phyloP scores from a whole-genome alignment of 35 echinoderm and acorn worm genomes.

The Heliocidaris erythrogramma region DNA sequence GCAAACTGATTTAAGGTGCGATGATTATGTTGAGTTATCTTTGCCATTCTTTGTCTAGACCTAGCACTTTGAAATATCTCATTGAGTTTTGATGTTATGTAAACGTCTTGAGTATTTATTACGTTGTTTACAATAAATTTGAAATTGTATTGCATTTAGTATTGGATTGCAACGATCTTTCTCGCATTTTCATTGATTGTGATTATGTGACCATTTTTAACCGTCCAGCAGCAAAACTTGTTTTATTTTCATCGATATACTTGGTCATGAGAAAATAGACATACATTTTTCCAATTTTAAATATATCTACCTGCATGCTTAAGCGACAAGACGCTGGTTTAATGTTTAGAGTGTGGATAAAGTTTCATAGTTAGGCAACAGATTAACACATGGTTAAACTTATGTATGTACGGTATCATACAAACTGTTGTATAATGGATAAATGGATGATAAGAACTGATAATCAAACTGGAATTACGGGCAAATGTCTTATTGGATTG shows the following conservation, averaged over 20 bases:
- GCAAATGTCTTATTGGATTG: not conserved
- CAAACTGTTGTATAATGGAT: not conserved
- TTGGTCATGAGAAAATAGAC: not conserved
- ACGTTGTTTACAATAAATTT: not conserved
- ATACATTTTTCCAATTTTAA: not conserved
- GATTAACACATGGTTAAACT: not conserved
- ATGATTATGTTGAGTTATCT: not conserved
- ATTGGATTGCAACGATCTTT: slow-evolving; percentile 3
- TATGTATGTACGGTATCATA: not conserved
- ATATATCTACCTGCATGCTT: not conserved
- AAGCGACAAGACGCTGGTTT: not conserved
- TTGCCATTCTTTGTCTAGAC: not conserved
- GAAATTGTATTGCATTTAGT: not conserved
- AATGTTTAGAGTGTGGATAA: not conserved
- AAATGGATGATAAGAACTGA: not conserved
- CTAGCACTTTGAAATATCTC: not conserved
- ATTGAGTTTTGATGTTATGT: not conserved
- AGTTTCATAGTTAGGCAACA: too few species aligned
- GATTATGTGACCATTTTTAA: not conserved
- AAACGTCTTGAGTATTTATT: not conserved
- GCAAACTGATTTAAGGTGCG: slow-evolving; percentile 9
- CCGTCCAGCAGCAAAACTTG: not conserved
- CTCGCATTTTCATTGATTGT: not conserved
- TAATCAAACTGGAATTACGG: not conserved
- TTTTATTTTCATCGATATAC: not conserved